A percentile compares a stretch with the other conserved stretches of the same genome.
These are phyloP conservation scores for Halictus quadricinctus DNA, from an alignment of 2,888 invertebrate species.

Conservation along the genomic window DNA sequence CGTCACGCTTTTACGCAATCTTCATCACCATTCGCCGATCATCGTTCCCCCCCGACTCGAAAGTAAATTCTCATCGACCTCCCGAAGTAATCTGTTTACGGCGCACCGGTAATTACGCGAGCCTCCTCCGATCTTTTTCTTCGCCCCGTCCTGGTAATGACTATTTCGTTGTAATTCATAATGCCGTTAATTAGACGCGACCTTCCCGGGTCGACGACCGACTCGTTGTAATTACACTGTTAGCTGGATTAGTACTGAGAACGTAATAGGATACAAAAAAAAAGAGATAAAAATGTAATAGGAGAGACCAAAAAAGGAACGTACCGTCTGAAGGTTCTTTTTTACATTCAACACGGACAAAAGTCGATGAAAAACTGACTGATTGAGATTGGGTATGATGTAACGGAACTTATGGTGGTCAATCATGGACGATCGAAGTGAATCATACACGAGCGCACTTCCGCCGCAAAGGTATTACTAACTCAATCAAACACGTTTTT, in stretches of 20 bases:
- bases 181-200: slow-evolving; percentile 49
- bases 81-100: slow-evolving; percentile 62
- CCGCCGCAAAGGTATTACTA: too few relatives aligned
- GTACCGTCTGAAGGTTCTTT: neutral
- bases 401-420: neutral
- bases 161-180: slow-evolving; percentile 58
- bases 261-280: neutral
- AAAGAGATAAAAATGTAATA: too few relatives aligned
- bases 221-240: slow-evolving; percentile 15
- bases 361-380: neutral
- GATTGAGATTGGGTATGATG: neutral
- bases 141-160: slow-evolving; percentile 45
- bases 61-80: slow-evolving; percentile 59
- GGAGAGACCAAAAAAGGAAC: neutral
- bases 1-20: slow-evolving; percentile 71
- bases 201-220: neutral
- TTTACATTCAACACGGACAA: neutral
- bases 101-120: slow-evolving; percentile 50
- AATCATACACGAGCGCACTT: too few relatives aligned
- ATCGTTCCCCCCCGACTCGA: slow-evolving; percentile 27
- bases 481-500: too few relatives aligned
- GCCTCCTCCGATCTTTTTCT: neutral
- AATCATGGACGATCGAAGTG: too few relatives aligned
- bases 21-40: slow-evolving; percentile 64
- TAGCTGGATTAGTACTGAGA: neutral